Conservation (phyloP, 2,797 vertebrate species). For the Crocodylus rhombifer region DNA sequence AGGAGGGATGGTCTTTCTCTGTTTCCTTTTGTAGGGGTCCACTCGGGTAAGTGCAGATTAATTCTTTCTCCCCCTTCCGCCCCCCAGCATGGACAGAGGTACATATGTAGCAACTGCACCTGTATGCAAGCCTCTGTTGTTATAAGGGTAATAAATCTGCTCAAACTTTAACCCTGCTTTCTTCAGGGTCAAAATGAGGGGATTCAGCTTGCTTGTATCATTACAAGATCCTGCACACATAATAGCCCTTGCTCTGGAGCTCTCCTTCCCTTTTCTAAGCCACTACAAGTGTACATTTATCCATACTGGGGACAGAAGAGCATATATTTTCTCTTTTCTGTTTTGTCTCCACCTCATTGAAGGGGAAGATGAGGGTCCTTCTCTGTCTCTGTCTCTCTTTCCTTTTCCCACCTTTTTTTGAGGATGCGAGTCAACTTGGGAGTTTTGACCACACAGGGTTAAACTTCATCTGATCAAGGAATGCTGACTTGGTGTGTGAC, state of each 20-base stretch:
- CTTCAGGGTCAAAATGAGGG: too few relatives aligned
- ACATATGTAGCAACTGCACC: not conserved
- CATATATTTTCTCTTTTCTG: not conserved
- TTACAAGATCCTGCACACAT: too few relatives aligned
- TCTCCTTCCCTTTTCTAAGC: too few relatives aligned
- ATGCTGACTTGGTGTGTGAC: not conserved
- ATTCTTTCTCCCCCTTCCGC: slow-evolving; percentile 36
- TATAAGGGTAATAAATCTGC: too few relatives aligned
- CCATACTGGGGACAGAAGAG: not conserved
- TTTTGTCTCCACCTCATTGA: not conserved
- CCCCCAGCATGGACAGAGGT: too few relatives aligned
- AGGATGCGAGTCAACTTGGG: slow-evolving; percentile 53
- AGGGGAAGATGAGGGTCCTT: not conserved
- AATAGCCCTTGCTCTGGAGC: too few relatives aligned
- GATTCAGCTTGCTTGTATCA: too few relatives aligned
- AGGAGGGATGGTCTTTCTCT: slow-evolving; percentile 11
- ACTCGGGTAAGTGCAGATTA: slow-evolving; percentile 23
- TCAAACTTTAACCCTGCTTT: too few relatives aligned
- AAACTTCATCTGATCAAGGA: slow-evolving; percentile 39
- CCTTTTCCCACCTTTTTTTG: slow-evolving; percentile 22
- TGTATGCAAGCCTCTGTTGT: too few relatives aligned
- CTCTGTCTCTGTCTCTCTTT: slow-evolving; percentile 28
- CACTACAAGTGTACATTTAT: too few relatives aligned
- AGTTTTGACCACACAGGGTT: slow-evolving; percentile 10
- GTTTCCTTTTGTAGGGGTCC: slow-evolving; percentile 33